Evolutionary conservation across 37 sponge, comb jelly and placozoan species (phyloP), one percentile per base, ranked within the genome.

Genomic region (Chondrilla cf. caribensis): DNA sequence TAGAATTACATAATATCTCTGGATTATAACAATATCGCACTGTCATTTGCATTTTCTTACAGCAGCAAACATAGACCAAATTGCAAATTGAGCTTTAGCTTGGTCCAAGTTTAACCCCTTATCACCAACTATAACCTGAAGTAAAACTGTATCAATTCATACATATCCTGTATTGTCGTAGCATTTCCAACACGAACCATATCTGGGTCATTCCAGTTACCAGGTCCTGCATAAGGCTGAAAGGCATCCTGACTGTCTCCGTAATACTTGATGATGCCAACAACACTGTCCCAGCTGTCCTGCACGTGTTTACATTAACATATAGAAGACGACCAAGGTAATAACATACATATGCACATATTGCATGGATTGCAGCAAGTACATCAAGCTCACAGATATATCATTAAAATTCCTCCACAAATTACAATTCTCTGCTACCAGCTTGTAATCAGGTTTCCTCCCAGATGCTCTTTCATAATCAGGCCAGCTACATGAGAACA

Each of bases 181-280:
- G 28, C 22, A 42, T 42, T 42, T 72, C n/a, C n/a, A n/a, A n/a
- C 5, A 80, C 76, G 58, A 58, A 93, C 89, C 96, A 93, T 93
- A 58, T 98, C 99, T 39, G 99, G 99, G 54, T 98, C 99, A 81
- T 98, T 98, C 99, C 99, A 98, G 65, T 94, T 77, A 21, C 99
- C 99, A 58, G 99, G 99, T 18, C 96, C 96, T 66, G 94, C 92
- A 38, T 35, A 83, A 2, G 90, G 86, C 17, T 87, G 90, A 62
- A 96, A 87, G 6, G 68, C 71, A 76, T 87, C 89, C 62, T 93
- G 91, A 64, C 64, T 41, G 8, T 66, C 58, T 0, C 88, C 79
- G 54, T 95, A 98, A 70, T 86, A 97, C n/a, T 89, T 80, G 32
- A 96, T 89, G 58, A 98, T 98, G 33, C 78, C 67, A 33, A 80